Base-by-base conservation (phyloP, 2,888 invertebrate genomes). In the Sinhomidia bicolor region DNA sequence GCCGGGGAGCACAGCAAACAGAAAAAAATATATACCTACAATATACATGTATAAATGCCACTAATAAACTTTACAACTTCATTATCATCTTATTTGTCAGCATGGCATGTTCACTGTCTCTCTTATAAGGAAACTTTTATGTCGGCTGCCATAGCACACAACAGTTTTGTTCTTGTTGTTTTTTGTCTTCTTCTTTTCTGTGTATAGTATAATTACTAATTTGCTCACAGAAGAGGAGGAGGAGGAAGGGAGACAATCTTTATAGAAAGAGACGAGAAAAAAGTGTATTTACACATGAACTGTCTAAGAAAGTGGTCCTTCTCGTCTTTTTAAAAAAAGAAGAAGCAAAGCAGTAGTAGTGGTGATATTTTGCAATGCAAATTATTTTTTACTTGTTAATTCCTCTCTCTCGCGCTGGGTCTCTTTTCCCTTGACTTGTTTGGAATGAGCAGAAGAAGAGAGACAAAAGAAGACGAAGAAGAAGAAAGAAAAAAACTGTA, bases 341-440 rank as follows among this genome's bases (percentile, higher is more conserved):
- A n/a, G 6, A 23, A 47, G 76, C 47, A 81, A 51, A n/a, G n/a
- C n/a, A n/a, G n/a, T n/a, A 74, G 60, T 20, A 60, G 10, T 14
- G 29, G 62, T 44, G 26, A 47, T 78, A 54, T 78, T 86, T 88
- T 88, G 88, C 88, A 88, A 88, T 88, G 88, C 88, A 88, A 88
- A 88, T 87, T 81, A 57, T 76, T 74, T 60, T 82, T 57, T 62
- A 74, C 88, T 82, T 62, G 81, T 88, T 88, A 88, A 88, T 88
- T 86, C 65, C 44, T 60, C 26, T 79, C 62, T 57, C 76, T 10
- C 26, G n/a, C n/a, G n/a, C n/a, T n/a, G n/a, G n/a, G n/a, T 54
- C 65, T 57, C 54, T 57, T 74, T 47, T 41, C 23, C 20, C 20
- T 36, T 83, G 71, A 51, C 54, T 65, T 65, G 62, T 29, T 29